A percentile compares a stretch with the other conserved stretches of the same genome.
phyloP scores from a whole-genome alignment of 2,888 invertebrate genomes.

The Diarsia dahlii region DNA sequence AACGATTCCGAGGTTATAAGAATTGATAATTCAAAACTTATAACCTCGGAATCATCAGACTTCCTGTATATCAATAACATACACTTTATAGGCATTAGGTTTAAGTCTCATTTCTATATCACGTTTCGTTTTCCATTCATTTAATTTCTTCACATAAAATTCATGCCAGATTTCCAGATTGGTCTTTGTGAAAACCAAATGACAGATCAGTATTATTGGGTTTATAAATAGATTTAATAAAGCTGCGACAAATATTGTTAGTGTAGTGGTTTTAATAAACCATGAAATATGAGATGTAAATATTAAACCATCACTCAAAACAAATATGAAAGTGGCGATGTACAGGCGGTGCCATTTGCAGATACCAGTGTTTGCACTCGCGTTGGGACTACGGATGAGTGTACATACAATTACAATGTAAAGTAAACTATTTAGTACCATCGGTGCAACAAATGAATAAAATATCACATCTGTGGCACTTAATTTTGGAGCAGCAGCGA shows the following conservation, averaged over 20 bases:
- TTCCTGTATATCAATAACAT: neutral
- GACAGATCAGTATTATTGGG: neutral
- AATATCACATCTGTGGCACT: neutral
- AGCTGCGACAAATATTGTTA: neutral
- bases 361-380: neutral
- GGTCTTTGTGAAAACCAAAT: neutral
- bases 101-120: neutral
- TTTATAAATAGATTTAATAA: neutral
- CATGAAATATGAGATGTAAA: neutral
- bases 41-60: no score
- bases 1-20: neutral
- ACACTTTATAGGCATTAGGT: neutral
- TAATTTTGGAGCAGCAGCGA: neutral
- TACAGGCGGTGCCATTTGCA: neutral
- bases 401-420: neutral
- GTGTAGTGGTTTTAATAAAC: neutral
- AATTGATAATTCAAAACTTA: neutral
- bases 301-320: neutral
- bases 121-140: neutral
- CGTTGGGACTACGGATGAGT: neutral
- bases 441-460: neutral
- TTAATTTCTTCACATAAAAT: neutral
- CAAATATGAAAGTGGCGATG: neutral
- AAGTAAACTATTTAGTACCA: neutral
- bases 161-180: neutral